A percentile compares a stretch with the other conserved stretches of the same genome.
Evolutionary conservation across 2,888 invertebrate species (phyloP).

Genomic region (Tachina grossa): DNA sequence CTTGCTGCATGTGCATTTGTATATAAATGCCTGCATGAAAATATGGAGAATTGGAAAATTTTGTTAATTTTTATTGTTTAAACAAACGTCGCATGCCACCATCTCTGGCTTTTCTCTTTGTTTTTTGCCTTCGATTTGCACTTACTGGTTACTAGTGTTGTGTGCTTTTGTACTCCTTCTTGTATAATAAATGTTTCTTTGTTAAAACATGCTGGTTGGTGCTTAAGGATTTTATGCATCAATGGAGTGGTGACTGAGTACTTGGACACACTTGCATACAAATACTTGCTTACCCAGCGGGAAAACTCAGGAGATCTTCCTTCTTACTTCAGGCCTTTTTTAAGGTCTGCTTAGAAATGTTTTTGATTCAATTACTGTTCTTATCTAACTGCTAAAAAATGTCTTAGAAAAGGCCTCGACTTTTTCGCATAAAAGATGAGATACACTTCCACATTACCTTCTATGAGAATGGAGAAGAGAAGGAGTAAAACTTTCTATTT

Average conservation of each 20-base stretch:
- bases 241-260: constrained; percentile 51
- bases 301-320: too few species aligned
- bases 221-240: constrained; percentile 66
- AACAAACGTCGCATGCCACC: constrained; percentile 7
- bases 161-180: constrained; percentile 5
- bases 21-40: constrained; percentile 16
- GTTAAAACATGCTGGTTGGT: constrained; percentile 59
- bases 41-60: constrained; percentile 12
- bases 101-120: neutral
- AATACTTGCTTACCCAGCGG: too few species aligned
- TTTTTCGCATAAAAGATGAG: too few species aligned
- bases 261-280: neutral
- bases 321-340: too few species aligned
- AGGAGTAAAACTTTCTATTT: too few species aligned
- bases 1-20: constrained; percentile 25
- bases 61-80: neutral
- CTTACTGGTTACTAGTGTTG: neutral
- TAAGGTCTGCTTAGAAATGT: too few species aligned
- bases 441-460: too few species aligned
- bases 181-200: constrained; percentile 51
- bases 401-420: too few species aligned
- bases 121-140: neutral
- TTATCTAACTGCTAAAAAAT: too few species aligned
- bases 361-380: too few species aligned
- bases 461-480: too few species aligned